Conservation (phyloP, 1,140 invertebrate species). For the Drosophila elegans region DNA sequence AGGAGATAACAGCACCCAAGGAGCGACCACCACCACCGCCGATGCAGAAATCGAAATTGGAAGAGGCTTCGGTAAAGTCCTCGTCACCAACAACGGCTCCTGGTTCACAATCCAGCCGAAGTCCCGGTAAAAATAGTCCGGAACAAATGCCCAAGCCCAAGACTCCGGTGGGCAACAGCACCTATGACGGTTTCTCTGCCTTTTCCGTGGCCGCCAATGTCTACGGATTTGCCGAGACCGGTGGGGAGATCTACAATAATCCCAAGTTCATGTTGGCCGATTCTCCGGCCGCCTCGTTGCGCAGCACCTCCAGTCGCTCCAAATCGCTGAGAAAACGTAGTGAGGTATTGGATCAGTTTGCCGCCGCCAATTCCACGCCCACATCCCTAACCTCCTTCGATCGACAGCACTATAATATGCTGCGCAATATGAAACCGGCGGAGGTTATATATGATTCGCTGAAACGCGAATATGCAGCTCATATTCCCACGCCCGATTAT, state of each 20-base stretch:
- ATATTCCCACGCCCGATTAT: slow-evolving; percentile 83
- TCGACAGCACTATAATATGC: slow-evolving; percentile 78
- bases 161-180: slow-evolving; percentile 23
- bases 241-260: slow-evolving; percentile 84
- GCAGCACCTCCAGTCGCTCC: slow-evolving; percentile 67
- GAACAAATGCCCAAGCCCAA: slow-evolving; percentile 39
- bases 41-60: slow-evolving; percentile 22
- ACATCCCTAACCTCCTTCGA: slow-evolving; percentile 68
- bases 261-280: slow-evolving; percentile 81
- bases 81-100: background rate
- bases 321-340: slow-evolving; percentile 61
- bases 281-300: slow-evolving; percentile 67
- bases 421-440: slow-evolving; percentile 85
- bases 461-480: slow-evolving; percentile 83
- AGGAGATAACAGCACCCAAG: slow-evolving; percentile 71
- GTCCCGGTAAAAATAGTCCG: slow-evolving; percentile 8
- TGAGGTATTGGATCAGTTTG: slow-evolving; percentile 78
- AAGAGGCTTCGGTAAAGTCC: background rate
- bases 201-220: slow-evolving; percentile 70
- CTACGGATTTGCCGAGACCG: slow-evolving; percentile 79
- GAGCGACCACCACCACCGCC: slow-evolving; percentile 70
- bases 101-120: slow-evolving; percentile 3
- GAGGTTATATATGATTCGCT: slow-evolving; percentile 88
- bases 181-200: slow-evolving; percentile 57
- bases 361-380: slow-evolving; percentile 74